Conservation (phyloP, 2,113 vertebrate genomes). For the Columba livia region DNA sequence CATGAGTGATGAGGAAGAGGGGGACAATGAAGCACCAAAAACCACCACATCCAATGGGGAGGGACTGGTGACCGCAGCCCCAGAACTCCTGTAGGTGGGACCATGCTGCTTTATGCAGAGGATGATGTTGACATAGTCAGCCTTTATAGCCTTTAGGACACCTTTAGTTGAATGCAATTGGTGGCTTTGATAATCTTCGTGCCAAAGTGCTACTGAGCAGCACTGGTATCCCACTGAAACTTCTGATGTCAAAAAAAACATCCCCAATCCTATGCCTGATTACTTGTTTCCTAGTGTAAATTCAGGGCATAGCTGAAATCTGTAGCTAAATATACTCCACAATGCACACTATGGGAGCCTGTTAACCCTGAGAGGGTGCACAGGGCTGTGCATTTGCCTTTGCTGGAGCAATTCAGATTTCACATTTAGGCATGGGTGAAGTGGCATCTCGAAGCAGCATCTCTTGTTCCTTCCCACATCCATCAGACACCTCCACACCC, state of each 20-base stretch:
- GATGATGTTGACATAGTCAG: neutral
- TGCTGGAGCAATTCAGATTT: neutral
- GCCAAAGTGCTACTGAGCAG: neutral
- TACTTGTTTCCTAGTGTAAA: neutral
- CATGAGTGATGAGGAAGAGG: neutral
- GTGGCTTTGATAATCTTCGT: neutral
- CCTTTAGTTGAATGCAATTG: neutral
- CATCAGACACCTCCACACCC: neutral
- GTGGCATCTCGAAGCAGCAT: accelerated
- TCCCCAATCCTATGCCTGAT: neutral
- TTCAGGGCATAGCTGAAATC: neutral
- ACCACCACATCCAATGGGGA: accelerated
- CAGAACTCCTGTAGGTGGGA: accelerated
- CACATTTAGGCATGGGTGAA: neutral
- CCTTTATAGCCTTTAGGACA: neutral
- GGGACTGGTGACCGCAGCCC: neutral
- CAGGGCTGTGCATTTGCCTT: neutral
- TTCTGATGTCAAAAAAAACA: neutral
- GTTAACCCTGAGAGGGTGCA: neutral
- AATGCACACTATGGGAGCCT: neutral
- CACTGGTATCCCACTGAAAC: neutral
- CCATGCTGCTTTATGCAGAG: neutral
- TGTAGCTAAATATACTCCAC: neutral
- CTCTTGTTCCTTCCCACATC: neutral
- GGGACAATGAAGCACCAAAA: neutral